Percentiles rank a stretch among this genome's conserved stretches.
Conservation (phyloP, 2,797 vertebrate genomes). For the Gastrophryne carolinensis region DNA sequence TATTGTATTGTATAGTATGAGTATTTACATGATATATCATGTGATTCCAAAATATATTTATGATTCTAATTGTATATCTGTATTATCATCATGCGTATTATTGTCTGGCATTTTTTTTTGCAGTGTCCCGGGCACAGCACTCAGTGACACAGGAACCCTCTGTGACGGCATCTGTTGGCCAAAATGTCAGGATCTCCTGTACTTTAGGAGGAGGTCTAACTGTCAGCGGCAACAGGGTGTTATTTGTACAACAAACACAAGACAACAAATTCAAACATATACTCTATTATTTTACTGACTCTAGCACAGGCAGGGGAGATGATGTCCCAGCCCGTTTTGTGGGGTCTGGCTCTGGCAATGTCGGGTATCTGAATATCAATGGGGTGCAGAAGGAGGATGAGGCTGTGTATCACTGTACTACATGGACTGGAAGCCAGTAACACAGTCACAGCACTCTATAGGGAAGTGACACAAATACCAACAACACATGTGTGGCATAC, state of each 20-base stretch:
- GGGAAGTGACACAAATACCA: not conserved
- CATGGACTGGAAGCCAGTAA: not conserved
- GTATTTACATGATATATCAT: no score
- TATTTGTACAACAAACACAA: constrained; percentile 22
- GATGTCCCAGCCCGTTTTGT: constrained; percentile 14
- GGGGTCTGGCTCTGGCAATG: constrained; percentile 15
- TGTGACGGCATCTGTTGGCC: not conserved
- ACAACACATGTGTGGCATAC: no score
- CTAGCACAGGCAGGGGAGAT: accelerated
- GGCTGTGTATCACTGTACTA: constrained; percentile 4
- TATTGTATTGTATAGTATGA: not conserved
- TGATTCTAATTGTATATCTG: no score
- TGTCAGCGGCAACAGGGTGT: not conserved
- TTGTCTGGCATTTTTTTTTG: not conserved
- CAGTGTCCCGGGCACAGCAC: not conserved
- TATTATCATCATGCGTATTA: not conserved
- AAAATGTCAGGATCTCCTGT: constrained; percentile 12
- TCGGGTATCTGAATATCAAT: not conserved
- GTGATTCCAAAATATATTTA: no score
- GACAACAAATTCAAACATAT: not conserved
- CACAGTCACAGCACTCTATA: not conserved
- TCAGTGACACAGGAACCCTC: constrained; percentile 21
- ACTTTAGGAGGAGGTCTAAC: not conserved
- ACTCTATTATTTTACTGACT: constrained; percentile 20
- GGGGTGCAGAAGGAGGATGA: not conserved